Percentiles rank a stretch among this genome's conserved stretches.
These are phyloP conservation scores for Struthio camelus DNA, from an alignment of 2,113 vertebrate genomes.

Conservation along the genomic window DNA sequence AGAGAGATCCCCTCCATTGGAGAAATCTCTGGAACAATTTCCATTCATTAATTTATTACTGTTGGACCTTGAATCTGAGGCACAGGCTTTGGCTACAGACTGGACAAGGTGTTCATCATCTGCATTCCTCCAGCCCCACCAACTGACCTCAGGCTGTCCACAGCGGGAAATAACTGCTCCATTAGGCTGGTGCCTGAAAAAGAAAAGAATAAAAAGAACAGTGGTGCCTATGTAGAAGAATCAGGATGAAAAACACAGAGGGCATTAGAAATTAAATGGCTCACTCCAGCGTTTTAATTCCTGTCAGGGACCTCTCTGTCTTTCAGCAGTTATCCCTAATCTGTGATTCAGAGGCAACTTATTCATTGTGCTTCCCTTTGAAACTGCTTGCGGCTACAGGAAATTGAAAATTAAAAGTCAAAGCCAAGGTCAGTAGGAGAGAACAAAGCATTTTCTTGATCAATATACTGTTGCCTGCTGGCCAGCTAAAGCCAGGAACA, in stretches of 20 bases:
- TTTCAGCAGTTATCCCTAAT: not conserved
- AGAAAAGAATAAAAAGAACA: not conserved
- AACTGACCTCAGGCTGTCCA: slow-evolving; percentile 97
- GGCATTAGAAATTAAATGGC: not conserved
- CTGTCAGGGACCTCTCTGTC: fast-evolving
- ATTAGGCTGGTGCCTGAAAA: slow-evolving; percentile 88
- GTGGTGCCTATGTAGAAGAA: not conserved
- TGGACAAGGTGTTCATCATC: slow-evolving; percentile 96
- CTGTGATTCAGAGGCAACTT: not conserved
- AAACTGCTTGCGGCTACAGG: not conserved
- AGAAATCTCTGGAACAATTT: slow-evolving; percentile 76
- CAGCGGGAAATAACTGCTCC: slow-evolving; percentile 97
- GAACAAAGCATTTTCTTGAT: not conserved
- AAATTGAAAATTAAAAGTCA: not conserved
- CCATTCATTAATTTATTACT: slow-evolving; percentile 78
- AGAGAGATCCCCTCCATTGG: slow-evolving; percentile 85
- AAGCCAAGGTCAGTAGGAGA: not conserved
- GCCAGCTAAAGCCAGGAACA: not conserved
- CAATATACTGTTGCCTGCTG: not conserved
- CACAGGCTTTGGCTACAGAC: slow-evolving; percentile 94
- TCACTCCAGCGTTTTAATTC: not conserved
- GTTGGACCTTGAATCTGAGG: slow-evolving; percentile 82
- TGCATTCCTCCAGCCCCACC: slow-evolving; percentile 98
- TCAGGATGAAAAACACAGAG: not conserved
- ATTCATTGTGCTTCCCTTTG: not conserved